A percentile compares a stretch with the other conserved stretches of the same genome.
Conservation (phyloP, 2,888 invertebrate genomes). For the Drosophila seclusa region DNA sequence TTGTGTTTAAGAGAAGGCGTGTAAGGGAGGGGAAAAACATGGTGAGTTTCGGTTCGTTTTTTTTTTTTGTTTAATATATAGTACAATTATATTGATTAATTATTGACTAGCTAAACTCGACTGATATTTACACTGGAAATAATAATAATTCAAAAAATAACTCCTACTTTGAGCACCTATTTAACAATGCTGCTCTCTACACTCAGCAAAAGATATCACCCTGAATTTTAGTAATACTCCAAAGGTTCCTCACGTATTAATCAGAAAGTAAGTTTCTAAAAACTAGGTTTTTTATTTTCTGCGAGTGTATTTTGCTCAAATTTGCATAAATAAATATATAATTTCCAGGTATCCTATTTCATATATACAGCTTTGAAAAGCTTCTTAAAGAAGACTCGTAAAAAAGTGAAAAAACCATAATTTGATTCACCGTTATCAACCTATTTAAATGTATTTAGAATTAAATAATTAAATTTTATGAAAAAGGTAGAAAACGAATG, state of each 20-base stretch:
- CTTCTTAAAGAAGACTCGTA: no score
- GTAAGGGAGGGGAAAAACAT: slow-evolving; percentile 69
- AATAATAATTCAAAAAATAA: background rate
- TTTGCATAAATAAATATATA: background rate
- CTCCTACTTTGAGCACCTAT: slow-evolving; percentile 1
- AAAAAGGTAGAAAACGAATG: no score
- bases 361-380: no score
- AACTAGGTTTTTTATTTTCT: background rate
- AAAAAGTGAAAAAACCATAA: no score
- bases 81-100: slow-evolving; percentile 17
- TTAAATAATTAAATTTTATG: no score
- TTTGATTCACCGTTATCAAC: no score
- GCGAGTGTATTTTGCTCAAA: background rate
- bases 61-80: slow-evolving; percentile 24
- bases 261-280: background rate
- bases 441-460: no score
- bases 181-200: background rate
- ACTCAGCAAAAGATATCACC: background rate
- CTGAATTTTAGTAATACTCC: background rate
- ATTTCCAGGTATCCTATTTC: background rate
- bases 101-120: slow-evolving; percentile 2
- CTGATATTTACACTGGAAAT: slow-evolving; percentile 33
- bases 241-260: background rate
- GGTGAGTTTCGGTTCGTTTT: slow-evolving; percentile 55
- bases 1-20: slow-evolving; percentile 61